Percentiles rank a stretch among this genome's conserved stretches.
Conservation (phyloP, 1,140 invertebrate species). For the Callitettix versicolor region DNA sequence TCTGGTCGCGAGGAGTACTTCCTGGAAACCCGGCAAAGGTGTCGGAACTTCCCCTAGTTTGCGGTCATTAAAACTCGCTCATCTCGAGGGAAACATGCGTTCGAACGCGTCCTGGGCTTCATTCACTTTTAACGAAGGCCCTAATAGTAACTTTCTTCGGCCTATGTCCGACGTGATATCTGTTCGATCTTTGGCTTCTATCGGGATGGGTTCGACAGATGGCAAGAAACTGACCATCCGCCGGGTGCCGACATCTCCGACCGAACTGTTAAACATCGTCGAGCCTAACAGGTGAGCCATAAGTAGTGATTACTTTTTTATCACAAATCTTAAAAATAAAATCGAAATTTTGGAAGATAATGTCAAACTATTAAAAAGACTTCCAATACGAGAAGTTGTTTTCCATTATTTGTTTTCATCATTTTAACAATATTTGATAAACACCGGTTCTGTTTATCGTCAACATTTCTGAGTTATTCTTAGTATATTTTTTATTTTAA, state of each 20-base stretch:
- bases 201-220: slow-evolving; percentile 75
- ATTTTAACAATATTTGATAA: no score
- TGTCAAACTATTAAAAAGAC: no score
- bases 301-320: no score
- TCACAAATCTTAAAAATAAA: no score
- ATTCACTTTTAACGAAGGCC: background rate
- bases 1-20: background rate
- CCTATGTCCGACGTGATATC: slow-evolving; percentile 18
- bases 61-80: slow-evolving; percentile 3
- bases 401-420: no score
- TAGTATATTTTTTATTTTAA: no score
- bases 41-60: slow-evolving; percentile 11
- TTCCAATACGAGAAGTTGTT: no score
- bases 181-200: slow-evolving; percentile 48
- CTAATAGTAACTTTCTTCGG: background rate
- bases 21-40: background rate
- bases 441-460: no score
- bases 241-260: slow-evolving; percentile 67
- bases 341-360: no score
- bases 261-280: slow-evolving; percentile 68
- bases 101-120: slow-evolving; percentile 9
- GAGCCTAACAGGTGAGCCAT: slow-evolving; percentile 71
- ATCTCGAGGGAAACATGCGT: background rate
- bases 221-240: slow-evolving; percentile 72
- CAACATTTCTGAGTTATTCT: no score